Base-by-base conservation (phyloP, 92 coral and sea anemone species). In the Paragorgia papillata region DNA sequence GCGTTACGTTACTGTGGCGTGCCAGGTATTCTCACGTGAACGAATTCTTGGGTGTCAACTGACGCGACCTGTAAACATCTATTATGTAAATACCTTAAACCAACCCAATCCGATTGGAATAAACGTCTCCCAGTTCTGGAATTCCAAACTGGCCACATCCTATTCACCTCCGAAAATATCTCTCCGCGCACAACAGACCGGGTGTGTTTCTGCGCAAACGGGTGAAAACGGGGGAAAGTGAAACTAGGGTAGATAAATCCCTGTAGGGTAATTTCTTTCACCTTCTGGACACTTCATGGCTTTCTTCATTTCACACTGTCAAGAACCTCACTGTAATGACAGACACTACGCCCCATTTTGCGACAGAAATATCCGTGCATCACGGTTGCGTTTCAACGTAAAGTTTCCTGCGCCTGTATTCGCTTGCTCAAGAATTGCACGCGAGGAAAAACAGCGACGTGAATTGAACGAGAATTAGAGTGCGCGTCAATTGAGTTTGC, bases 101-200 rank as follows among this genome's bases (percentile, higher is more conserved):
- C 63, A 44, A 49, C 75, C 59, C 75, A 68, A 68, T 68, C 75
- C 57, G 63, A 71, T 71, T 51, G 64, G n/a, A 15, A 46, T 37
- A 37, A 37, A 37, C 43, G 4, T 46, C n/a, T 46, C 53, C 53
- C 12, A 7, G n/a, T 46, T 46, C 53, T 46, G 53, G 53, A 15
- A 15, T 46, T 7, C n/a, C 53, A 46, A n/a, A 46, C 15, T 46
- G 15, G 15, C 7, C 43, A n/a, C 53, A 46, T 46, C n/a, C 53
- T 15, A 6, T 46, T 46, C n/a, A 15, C 14, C 53, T 2, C 53
- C 9, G 53, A 46, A 46, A 37, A 37, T 37, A 10, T 37, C 43
- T 37, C 10, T 37, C 43, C 6, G 43, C 6, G 10, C 43, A 10
- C 43, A 37, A 37, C 43, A 4, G 43, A 4, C 4, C 43, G 43